These are phyloP conservation scores for Brachyhypopomus gauderio DNA, from an alignment of 2,113 vertebrate species.

Conservation along the genomic window DNA sequence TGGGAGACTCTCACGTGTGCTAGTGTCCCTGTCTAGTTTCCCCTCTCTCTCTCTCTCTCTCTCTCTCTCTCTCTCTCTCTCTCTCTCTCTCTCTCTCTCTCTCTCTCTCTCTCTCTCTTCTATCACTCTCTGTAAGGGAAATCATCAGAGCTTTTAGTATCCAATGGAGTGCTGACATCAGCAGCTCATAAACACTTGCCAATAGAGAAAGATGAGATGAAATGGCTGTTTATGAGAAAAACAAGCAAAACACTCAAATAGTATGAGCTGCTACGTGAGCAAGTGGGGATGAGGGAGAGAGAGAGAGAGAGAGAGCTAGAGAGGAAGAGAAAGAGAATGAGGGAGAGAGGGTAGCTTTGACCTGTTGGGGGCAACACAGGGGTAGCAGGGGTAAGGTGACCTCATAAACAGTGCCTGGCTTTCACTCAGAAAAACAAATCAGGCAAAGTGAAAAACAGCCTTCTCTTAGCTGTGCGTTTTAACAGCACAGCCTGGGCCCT, in stretches of 20 bases:
- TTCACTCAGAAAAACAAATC: conserved; percentile 44
- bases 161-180: conserved; percentile 38
- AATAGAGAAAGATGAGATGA: conserved; percentile 44
- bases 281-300: not conserved
- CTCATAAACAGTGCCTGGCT: conserved; percentile 44
- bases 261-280: not conserved
- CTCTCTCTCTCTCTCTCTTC: not conserved
- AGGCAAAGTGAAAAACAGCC: conserved; percentile 38
- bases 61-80: not conserved
- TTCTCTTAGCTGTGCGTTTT: conserved; percentile 40
- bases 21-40: not conserved
- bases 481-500: not conserved
- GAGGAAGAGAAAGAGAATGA: not conserved
- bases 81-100: conserved; percentile 1
- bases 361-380: conserved; percentile 18
- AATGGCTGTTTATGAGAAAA: conserved; percentile 54
- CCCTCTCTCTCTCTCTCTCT: not conserved
- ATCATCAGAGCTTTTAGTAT: conserved; percentile 1
- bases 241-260: conserved; percentile 52
- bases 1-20: not conserved
- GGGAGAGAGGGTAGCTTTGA: conserved; percentile 26
- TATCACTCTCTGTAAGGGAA: not conserved
- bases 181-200: conserved; percentile 36
- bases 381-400: conserved; percentile 20
- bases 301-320: conserved; percentile 20